These are phyloP conservation scores for Australoheros scitulus DNA, from an alignment of 2,113 vertebrate species.

Conservation along the genomic window DNA sequence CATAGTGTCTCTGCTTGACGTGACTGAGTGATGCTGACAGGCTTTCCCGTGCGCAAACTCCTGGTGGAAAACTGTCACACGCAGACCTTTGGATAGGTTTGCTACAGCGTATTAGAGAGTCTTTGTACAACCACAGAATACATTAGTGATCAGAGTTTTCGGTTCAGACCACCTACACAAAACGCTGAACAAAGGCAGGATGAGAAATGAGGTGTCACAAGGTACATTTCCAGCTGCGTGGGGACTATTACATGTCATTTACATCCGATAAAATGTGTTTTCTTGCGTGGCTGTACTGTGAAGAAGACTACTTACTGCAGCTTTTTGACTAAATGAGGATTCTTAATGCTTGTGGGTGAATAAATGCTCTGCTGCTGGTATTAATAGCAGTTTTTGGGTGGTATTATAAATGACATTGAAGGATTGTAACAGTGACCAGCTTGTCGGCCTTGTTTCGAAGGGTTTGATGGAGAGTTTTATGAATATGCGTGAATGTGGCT, in stretches of 20 bases:
- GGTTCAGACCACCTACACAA: constrained; percentile 57
- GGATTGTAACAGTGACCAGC: not conserved
- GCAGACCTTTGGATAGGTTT: constrained; percentile 59
- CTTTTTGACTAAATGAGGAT: constrained; percentile 23
- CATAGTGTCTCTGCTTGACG: constrained; percentile 53
- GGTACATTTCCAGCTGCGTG: constrained; percentile 57
- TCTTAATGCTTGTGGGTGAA: constrained; percentile 17
- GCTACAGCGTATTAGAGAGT: constrained; percentile 44
- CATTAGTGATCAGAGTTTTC: constrained; percentile 57
- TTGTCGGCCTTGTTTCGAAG: not conserved
- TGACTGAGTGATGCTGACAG: constrained; percentile 73
- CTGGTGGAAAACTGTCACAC: constrained; percentile 61
- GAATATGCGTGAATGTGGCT: no score
- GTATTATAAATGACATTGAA: not conserved
- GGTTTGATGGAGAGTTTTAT: not conserved
- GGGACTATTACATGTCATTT: constrained; percentile 65
- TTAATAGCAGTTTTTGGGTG: not conserved
- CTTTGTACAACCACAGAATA: constrained; percentile 50
- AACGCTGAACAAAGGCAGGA: constrained; percentile 51
- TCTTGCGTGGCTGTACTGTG: constrained; percentile 40
- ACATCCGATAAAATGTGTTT: constrained; percentile 56
- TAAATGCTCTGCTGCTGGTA: constrained; percentile 18
- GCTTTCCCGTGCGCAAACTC: constrained; percentile 50
- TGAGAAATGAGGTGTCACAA: constrained; percentile 68
- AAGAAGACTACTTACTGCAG: constrained; percentile 33